These are phyloP conservation scores for Cotesia glomerata DNA, from an alignment of 1,140 invertebrate genomes.

Conservation along the genomic window DNA sequence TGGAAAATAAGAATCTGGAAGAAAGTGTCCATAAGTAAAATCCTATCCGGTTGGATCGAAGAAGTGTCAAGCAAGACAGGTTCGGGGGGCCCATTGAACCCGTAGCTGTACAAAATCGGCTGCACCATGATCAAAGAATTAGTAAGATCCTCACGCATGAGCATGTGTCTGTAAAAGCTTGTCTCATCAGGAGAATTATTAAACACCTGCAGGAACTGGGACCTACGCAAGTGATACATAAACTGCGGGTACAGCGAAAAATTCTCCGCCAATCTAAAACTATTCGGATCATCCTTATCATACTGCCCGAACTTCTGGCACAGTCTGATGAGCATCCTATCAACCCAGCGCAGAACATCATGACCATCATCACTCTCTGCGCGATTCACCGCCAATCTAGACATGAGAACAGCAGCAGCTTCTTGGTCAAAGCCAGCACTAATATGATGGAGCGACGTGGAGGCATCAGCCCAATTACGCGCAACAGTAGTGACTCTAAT, in stretches of 20 bases:
- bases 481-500: slow-evolving; percentile 96
- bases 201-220: slow-evolving; percentile 99
- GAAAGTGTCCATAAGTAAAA: slow-evolving; percentile 99
- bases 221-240: slow-evolving; percentile 98
- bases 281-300: slow-evolving; percentile 95
- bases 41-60: slow-evolving; percentile 95
- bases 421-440: slow-evolving; percentile 97
- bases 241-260: slow-evolving; percentile 99
- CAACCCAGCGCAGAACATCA: slow-evolving; percentile 97
- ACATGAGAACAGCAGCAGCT: slow-evolving; percentile 96
- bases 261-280: slow-evolving; percentile 94
- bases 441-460: slow-evolving; percentile 79
- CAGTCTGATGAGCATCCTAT: slow-evolving; percentile 95
- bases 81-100: slow-evolving; percentile 96
- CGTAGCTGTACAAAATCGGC: slow-evolving; percentile 98
- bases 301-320: slow-evolving; percentile 99
- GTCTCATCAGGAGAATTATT: slow-evolving; percentile 99
- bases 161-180: slow-evolving; percentile 97
- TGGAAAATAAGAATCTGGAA: slow-evolving; percentile 99
- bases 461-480: slow-evolving; percentile 89
- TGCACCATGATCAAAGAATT: slow-evolving; percentile 99
- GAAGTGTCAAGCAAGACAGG: slow-evolving; percentile 96
- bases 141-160: slow-evolving; percentile 95
- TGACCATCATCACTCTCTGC: slow-evolving; percentile 96
- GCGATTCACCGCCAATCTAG: slow-evolving; percentile 92